Evolutionary conservation across 2,113 vertebrate genomes (phyloP), one percentile per base, ranked within the genome.

Genomic region (Meriones unguiculatus): DNA sequence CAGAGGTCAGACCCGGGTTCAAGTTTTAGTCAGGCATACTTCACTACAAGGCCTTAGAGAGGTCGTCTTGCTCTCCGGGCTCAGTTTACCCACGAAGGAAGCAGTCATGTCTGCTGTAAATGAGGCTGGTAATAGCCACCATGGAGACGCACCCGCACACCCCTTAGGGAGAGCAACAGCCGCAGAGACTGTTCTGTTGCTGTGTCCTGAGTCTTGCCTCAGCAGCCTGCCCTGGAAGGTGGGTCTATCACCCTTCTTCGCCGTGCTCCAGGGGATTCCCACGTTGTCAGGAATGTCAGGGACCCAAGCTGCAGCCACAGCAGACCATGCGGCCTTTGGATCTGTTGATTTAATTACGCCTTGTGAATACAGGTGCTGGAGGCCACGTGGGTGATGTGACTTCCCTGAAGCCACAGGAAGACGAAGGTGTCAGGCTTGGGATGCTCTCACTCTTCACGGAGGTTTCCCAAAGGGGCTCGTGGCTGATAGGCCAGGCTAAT

Each of bases 321-420:
- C 17, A 41, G 86, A 50, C 78, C 30, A 3, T 0, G 0, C 12
- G 22, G 24, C 13, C 11, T 12, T 0, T 2, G 4, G 0, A 20
- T 41, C 38, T 69, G 64, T 65, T 69, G n/a, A 80, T 82, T 69
- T 65, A 69, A n/a, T 35, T 38, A 25, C 52, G 82, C 41, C 17
- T 38, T 84, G 22, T 3, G 20, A 65, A 92, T 62, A 32, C 70
- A 77, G 64, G 92, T 57, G 85, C 75, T 11, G 52, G 94, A 69
- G 57, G 54, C 73, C 30, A 75, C 24, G 0, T 22, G 77, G 78
- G 5, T 13, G 2, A 73, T 80, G 18, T 2, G 25, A 69, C 7
- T 90, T 84, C 69, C 41, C 54, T 4, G 32, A 65, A 73, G 30
- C 76, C 46, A 0, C 2, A 64, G 69, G 70, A 62, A 75, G 30